Percentiles rank a stretch among this genome's conserved stretches.
These are phyloP conservation scores for Lepisosteus oculatus DNA, from an alignment of 2,113 vertebrate genomes.

Conservation along the genomic window DNA sequence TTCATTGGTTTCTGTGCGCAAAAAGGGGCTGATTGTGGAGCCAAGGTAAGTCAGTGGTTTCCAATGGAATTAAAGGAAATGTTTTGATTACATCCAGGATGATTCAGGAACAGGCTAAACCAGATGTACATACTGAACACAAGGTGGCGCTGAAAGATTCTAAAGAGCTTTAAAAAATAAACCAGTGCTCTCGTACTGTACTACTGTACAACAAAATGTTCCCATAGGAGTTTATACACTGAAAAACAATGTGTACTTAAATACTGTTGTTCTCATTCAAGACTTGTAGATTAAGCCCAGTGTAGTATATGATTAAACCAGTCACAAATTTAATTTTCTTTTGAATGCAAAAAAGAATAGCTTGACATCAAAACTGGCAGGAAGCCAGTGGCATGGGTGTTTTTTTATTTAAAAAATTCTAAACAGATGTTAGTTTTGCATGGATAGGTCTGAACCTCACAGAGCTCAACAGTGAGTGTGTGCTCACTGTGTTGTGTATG, in stretches of 20 bases:
- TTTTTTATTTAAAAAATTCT: background rate
- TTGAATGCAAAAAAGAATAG: too few species aligned
- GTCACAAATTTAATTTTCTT: too few species aligned
- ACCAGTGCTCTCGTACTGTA: too few species aligned
- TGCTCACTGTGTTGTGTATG: background rate
- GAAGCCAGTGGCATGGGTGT: background rate
- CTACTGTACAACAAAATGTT: too few species aligned
- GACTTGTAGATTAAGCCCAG: too few species aligned
- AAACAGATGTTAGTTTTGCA: constrained; percentile 7
- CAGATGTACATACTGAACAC: constrained; percentile 31
- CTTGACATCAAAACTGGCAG: background rate
- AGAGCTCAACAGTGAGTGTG: background rate
- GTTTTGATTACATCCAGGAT: too few species aligned
- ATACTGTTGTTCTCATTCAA: too few species aligned
- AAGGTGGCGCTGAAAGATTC: constrained; percentile 25
- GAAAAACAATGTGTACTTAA: too few species aligned
- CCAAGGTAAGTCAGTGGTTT: constrained; percentile 75
- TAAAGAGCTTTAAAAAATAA: too few species aligned
- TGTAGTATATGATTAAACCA: too few species aligned
- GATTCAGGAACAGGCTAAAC: too few species aligned
- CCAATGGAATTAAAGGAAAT: background rate
- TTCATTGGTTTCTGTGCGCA: constrained; percentile 92
- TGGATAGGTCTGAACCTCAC: background rate
- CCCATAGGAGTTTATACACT: too few species aligned
- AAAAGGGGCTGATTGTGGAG: constrained; percentile 92